Evolutionary conservation across 2,113 vertebrate species (phyloP).

Genomic region (Phocoena sinus): DNA sequence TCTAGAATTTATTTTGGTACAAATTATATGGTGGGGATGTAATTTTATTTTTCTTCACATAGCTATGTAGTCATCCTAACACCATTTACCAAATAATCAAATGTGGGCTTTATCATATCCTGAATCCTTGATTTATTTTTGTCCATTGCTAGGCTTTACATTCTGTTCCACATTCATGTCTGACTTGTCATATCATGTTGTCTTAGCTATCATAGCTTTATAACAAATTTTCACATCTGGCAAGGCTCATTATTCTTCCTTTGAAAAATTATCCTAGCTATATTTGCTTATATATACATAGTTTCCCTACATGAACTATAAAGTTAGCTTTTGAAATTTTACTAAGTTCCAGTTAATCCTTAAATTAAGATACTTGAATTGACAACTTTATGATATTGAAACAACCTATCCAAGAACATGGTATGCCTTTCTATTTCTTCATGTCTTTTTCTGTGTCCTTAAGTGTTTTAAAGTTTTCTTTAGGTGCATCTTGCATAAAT

Average conservation of each 20-base stretch:
- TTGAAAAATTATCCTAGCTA: not conserved
- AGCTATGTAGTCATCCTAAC: not conserved
- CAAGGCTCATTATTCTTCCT: not conserved
- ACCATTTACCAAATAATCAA: not conserved
- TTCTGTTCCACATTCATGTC: not conserved
- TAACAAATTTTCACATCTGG: not conserved
- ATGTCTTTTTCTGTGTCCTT: not conserved
- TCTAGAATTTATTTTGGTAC: not conserved
- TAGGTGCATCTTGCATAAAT: not conserved
- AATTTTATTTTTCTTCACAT: not conserved
- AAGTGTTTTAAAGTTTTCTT: not conserved
- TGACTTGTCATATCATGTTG: not conserved
- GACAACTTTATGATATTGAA: not conserved
- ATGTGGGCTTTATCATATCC: not conserved
- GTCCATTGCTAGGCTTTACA: not conserved
- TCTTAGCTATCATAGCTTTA: not conserved
- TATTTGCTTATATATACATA: not conserved
- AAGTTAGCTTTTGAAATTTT: not conserved
- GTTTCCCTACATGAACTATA: not conserved
- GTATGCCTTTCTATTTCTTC: not conserved
- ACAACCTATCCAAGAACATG: not conserved
- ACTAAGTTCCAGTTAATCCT: not conserved
- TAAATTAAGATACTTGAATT: not conserved
- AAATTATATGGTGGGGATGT: not conserved
- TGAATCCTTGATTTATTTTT: not conserved